Evolutionary conservation across 2,113 vertebrate genomes (phyloP).

Genomic region (Vombatus ursinus): DNA sequence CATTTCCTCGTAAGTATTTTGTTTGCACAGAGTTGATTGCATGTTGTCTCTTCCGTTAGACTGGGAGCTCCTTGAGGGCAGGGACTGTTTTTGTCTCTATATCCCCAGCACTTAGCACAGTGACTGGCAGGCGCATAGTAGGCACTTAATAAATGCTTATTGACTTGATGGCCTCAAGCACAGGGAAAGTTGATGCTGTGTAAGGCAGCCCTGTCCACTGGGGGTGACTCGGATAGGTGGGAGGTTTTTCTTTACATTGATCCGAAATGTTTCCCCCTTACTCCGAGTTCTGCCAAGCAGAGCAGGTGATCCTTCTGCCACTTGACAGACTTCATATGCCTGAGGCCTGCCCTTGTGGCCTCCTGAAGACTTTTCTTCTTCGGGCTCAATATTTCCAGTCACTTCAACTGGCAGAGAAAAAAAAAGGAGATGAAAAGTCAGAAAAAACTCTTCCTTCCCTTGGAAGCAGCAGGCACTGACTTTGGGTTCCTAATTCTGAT

Average conservation of each 20-base stretch:
- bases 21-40: neutral
- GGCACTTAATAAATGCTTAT: neutral
- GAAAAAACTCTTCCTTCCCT: slow-evolving; percentile 42
- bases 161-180: neutral
- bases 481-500: slow-evolving; percentile 21
- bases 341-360: neutral
- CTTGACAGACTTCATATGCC: neutral
- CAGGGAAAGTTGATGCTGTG: neutral
- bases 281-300: neutral
- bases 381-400: neutral
- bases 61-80: neutral
- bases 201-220: neutral
- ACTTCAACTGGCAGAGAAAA: neutral
- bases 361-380: neutral
- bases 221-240: neutral
- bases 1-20: neutral
- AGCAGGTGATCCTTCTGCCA: neutral
- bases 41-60: neutral
- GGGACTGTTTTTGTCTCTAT: neutral
- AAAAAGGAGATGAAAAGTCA: neutral
- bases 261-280: neutral
- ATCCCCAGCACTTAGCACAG: neutral
- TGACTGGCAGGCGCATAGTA: neutral
- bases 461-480: slow-evolving; percentile 45
- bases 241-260: neutral